Conservation (phyloP, 1,140 invertebrate genomes). For the Maniola jurtina region DNA sequence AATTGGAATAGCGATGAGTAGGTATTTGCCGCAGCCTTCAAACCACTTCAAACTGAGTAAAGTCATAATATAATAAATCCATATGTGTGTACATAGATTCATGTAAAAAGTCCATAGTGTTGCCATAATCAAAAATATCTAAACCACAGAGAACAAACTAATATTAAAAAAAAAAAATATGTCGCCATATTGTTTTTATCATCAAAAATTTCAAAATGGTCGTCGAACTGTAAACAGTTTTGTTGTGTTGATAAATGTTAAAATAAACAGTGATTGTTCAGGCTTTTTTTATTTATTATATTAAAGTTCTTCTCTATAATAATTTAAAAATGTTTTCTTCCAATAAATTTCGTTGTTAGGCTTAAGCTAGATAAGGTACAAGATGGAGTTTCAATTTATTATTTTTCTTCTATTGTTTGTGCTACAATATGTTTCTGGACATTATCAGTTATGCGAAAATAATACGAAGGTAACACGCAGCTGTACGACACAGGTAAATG, state of each 20-base stretch:
- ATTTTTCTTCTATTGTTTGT: conserved; percentile 41
- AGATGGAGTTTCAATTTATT: conserved; percentile 31
- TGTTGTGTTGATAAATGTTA: conserved; percentile 28
- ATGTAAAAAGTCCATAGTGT: too few relatives aligned
- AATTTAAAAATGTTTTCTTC: conserved; percentile 24
- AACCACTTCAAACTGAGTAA: too few relatives aligned
- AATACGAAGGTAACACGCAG: conserved; percentile 45
- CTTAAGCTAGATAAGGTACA: conserved; percentile 9
- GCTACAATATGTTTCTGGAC: conserved; percentile 41
- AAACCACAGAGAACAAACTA: background rate
- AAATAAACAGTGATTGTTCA: conserved; percentile 1
- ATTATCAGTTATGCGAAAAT: conserved; percentile 48
- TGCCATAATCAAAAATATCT: too few relatives aligned
- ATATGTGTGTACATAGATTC: too few relatives aligned
- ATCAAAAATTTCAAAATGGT: conserved; percentile 10
- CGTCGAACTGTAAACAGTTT: conserved; percentile 37
- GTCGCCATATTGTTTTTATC: conserved; percentile 40
- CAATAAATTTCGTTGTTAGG: conserved; percentile 16
- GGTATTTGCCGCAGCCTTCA: too few relatives aligned
- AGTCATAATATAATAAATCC: too few relatives aligned
- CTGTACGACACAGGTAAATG: conserved; percentile 54
- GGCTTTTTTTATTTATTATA: background rate
- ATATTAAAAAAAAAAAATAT: too few relatives aligned
- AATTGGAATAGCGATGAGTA: too few relatives aligned
- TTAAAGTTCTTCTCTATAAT: background rate